A percentile compares a stretch with the other conserved stretches of the same genome.
Conservation (phyloP, 2,888 invertebrate genomes). For the Colostygia pectinataria region DNA sequence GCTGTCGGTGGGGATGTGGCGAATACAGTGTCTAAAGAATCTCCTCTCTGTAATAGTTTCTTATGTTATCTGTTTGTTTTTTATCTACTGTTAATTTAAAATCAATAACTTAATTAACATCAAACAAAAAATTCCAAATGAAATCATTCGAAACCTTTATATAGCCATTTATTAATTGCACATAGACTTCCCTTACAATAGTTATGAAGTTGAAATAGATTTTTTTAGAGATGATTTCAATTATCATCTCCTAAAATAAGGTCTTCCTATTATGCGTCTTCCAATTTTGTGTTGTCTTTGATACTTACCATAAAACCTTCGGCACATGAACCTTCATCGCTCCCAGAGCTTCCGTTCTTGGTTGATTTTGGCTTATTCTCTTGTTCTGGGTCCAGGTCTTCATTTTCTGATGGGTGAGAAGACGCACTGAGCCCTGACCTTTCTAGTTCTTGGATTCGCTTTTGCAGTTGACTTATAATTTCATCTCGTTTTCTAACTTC, state of each 20-base stretch:
- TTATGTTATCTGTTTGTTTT: no score
- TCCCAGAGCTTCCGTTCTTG: slow-evolving; percentile 72
- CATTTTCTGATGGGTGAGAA: slow-evolving; percentile 34
- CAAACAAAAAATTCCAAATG: no score
- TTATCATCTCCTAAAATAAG: no score
- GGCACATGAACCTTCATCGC: slow-evolving; percentile 69
- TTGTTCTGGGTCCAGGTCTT: slow-evolving; percentile 30
- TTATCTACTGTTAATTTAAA: no score
- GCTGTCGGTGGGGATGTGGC: slow-evolving; percentile 83
- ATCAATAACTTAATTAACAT: no score
- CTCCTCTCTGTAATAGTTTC: slow-evolving; percentile 80
- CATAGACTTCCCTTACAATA: no score
- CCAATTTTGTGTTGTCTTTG: neutral
- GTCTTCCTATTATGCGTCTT: neutral
- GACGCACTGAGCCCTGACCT: slow-evolving; percentile 54
- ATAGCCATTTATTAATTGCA: no score
- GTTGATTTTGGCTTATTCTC: slow-evolving; percentile 34
- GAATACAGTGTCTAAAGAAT: slow-evolving; percentile 86
- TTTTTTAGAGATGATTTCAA: no score
- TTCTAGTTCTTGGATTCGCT: slow-evolving; percentile 87
- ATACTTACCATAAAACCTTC: slow-evolving; percentile 76
- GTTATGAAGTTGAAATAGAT: no score
- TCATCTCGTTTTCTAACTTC: slow-evolving; percentile 92
- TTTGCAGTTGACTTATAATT: slow-evolving; percentile 90
- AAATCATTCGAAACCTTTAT: no score